phyloP scores from a whole-genome alignment of 2,797 vertebrate species.

The Lutjanus campechanus region DNA sequence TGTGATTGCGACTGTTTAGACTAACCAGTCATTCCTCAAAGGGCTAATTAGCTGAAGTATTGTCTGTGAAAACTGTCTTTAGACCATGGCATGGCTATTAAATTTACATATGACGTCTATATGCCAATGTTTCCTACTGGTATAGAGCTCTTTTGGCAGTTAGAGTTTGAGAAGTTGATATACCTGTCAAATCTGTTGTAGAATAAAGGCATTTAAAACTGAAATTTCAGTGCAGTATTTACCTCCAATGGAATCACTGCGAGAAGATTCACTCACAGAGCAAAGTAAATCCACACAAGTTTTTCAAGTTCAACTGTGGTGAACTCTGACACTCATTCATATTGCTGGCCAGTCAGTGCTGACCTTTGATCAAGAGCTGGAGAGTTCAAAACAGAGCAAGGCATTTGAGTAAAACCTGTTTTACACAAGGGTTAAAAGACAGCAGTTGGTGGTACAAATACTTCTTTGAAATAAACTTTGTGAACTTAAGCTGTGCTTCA shows the following conservation, averaged over 20 bases:
- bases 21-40: neutral
- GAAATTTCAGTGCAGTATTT: neutral
- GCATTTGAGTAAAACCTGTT: too few species aligned
- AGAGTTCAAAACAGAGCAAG: neutral
- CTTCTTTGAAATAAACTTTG: neutral
- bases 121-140: neutral
- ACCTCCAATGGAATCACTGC: neutral
- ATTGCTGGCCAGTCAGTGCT: neutral
- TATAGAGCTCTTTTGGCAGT: neutral
- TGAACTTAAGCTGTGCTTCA: neutral
- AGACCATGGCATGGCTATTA: neutral
- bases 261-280: neutral
- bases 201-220: neutral
- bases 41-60: slow-evolving; percentile 24
- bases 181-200: neutral
- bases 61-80: neutral
- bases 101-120: neutral
- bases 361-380: neutral
- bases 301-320: neutral
- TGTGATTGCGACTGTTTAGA: neutral
- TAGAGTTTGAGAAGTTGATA: neutral
- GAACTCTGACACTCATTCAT: neutral
- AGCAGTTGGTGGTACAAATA: neutral
- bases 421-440: neutral
- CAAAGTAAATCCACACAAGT: too few species aligned